A percentile compares a stretch with the other conserved stretches of the same genome.
These are phyloP conservation scores for Catalaphyllia jardinei DNA, from an alignment of 64 coral and sea anemone genomes.

Conservation along the genomic window DNA sequence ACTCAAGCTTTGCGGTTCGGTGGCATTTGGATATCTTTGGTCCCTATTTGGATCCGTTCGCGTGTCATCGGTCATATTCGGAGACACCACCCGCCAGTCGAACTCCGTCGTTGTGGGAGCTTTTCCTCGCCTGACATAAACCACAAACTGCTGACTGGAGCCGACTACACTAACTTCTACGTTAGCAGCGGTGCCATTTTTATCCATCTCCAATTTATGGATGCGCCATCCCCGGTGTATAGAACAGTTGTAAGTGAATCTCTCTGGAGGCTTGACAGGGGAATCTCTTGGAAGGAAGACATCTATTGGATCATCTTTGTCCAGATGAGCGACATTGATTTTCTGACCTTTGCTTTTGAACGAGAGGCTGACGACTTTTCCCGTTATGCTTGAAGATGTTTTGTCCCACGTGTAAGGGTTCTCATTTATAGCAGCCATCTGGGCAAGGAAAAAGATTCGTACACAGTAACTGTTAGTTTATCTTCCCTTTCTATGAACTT, in stretches of 20 bases:
- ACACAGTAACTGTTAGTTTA: neutral
- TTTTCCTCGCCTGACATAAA: slow-evolving; percentile 16
- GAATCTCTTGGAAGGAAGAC: slow-evolving; percentile 1
- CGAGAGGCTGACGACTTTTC: slow-evolving; percentile 27
- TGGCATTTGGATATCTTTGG: neutral
- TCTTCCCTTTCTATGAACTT: too few species aligned
- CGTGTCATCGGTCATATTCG: neutral
- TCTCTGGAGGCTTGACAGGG: neutral
- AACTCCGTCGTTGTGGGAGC: slow-evolving; percentile 8
- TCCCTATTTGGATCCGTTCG: neutral
- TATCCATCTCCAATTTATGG: slow-evolving; percentile 16
- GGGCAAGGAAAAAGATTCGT: neutral
- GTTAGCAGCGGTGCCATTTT: slow-evolving; percentile 28
- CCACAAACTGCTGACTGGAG: neutral
- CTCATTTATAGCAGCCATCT: slow-evolving; percentile 33
- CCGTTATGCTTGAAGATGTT: slow-evolving; percentile 1
- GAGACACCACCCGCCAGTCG: neutral
- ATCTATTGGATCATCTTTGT: slow-evolving; percentile 34
- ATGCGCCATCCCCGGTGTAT: neutral
- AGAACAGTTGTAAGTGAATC: neutral
- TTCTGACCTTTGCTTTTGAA: slow-evolving; percentile 19
- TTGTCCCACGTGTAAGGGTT: slow-evolving; percentile 31
- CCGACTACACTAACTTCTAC: slow-evolving; percentile 11
- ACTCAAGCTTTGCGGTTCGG: neutral
- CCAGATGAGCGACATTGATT: neutral